Evolutionary conservation across 2,113 vertebrate genomes (phyloP).

Genomic region (Cebidichthys violaceus): DNA sequence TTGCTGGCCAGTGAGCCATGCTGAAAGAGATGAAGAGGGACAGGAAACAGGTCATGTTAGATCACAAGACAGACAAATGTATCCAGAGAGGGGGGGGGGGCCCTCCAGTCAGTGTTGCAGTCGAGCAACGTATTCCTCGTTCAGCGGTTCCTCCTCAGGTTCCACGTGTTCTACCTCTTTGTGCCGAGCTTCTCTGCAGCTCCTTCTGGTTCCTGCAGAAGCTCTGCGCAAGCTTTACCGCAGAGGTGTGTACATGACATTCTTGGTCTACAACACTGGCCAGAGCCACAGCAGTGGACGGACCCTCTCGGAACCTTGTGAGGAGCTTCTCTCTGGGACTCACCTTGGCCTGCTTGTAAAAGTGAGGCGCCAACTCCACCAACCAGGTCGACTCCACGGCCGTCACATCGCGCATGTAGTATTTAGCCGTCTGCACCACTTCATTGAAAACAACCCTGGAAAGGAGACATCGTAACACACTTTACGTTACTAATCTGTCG

Average conservation of each 20-base stretch:
- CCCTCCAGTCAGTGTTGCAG: neutral
- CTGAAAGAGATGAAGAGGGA: constrained; percentile 55
- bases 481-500: no score
- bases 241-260: no score
- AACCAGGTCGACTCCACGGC: constrained; percentile 96
- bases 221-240: no score
- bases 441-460: constrained; percentile 97
- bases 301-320: no score
- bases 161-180: no score
- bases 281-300: no score
- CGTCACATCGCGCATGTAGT: constrained; percentile 98
- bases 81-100: no score
- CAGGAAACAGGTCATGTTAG: neutral
- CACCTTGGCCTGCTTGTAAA: constrained; percentile 98
- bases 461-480: neutral
- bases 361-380: constrained; percentile 96
- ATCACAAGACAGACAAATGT: neutral
- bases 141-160: no score
- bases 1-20: constrained; percentile 85
- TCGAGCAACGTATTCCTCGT: no score
- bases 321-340: constrained; percentile 42
- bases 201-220: no score
- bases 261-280: no score
- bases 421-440: constrained; percentile 94
- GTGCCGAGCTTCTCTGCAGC: no score